Evolutionary conservation across 64 coral and sea anemone species (phyloP), one percentile per base, ranked within the genome.

Genomic region (Montipora cactus): DNA sequence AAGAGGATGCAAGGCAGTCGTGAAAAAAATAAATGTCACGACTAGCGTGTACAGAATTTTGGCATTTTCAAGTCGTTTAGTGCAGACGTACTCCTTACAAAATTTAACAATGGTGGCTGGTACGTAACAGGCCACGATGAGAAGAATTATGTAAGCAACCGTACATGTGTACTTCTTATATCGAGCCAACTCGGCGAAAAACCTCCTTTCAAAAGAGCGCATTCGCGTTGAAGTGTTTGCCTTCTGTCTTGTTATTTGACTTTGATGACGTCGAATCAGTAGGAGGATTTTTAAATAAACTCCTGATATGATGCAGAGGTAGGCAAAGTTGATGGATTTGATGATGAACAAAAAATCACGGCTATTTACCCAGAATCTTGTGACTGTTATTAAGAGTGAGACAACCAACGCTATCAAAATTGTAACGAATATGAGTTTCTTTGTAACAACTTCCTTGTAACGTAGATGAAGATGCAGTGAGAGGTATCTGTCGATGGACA

Each of bases 21-120:
- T 86, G n/a, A 86, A 20, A 21, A 86, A 86, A 13, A 86, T 19
- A 72, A 86, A 86, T 2, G 82, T 86, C 9, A 86, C 82, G 45
- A 70, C 71, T 3, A 71, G 10, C 3, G 82, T 86, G 46, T 86
- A 86, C 18, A 72, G 18, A 11, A 86, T 86, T 72, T 86, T 86
- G 5, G 82, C 82, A 72, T 86, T 62, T 51, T 86, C 82, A 23
- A 71, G 62, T 21, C 47, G 21, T 52, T 86, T 64, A 18, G 82
- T 86, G 9, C 82, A 86, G 46, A 86, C 82, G 47, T 86, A 86
- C 21, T 49, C 82, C 8, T 72, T 86, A 16, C 82, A 86, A 22
- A 86, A 86, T 15, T 45, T 86, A 7, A 86, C 82, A 6, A 86
- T 7, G 23, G 66, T 71, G 4, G 47, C 46, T 25, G 82, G 82